Conservation (phyloP, 1,140 invertebrate genomes). For the Lasaia peninsularis region DNA sequence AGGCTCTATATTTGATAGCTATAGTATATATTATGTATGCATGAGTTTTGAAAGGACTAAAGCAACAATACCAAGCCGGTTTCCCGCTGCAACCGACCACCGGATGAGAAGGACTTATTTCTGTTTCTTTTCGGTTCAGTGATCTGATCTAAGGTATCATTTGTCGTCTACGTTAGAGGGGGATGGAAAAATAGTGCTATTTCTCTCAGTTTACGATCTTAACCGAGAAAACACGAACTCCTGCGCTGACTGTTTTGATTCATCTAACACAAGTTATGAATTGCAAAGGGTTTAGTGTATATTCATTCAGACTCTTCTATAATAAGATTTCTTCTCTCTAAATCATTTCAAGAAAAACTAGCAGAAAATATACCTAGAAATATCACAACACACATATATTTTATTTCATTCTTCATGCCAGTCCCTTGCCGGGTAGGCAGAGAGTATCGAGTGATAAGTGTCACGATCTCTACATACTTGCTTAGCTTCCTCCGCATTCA, state of each 20-base stretch:
- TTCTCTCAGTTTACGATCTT: constrained; percentile 32
- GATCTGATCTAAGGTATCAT: constrained; percentile 58
- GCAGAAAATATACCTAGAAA: no score
- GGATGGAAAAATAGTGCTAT: constrained; percentile 29
- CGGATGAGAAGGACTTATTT: constrained; percentile 62
- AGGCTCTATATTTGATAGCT: constrained; percentile 22
- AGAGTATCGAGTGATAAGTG: no score
- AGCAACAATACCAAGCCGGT: constrained; percentile 65
- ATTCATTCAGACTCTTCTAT: background rate
- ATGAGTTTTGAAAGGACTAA: constrained; percentile 54
- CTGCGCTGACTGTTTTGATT: background rate
- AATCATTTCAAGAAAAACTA: no score
- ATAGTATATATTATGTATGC: constrained; percentile 54
- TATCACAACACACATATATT: no score
- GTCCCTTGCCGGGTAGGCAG: no score
- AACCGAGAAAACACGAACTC: constrained; percentile 25
- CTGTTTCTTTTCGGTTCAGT: constrained; percentile 72
- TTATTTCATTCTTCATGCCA: no score
- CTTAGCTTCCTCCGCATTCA: no score
- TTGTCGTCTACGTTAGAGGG: constrained; percentile 37
- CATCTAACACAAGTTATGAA: constrained; percentile 4
- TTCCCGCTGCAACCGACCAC: constrained; percentile 40
- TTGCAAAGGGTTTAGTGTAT: background rate
- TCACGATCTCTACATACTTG: no score
- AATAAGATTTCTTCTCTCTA: background rate